These are phyloP conservation scores for Vanessa cardui DNA, from an alignment of 2,888 invertebrate genomes.

Conservation along the genomic window DNA sequence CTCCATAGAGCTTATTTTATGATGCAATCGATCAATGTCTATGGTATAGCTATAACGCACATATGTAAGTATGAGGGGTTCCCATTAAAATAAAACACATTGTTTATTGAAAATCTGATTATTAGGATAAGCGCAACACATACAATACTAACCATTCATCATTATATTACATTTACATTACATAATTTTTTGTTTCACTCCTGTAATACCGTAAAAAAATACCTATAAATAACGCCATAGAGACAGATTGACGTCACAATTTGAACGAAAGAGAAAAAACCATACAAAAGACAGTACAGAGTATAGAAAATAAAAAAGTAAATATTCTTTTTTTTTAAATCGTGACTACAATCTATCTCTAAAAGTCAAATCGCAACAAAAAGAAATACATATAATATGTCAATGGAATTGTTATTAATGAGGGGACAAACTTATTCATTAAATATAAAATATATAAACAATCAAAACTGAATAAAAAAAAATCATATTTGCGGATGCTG, in stretches of 20 bases:
- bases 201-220: conserved; percentile 20
- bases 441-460: background rate
- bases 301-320: background rate
- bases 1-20: too few species aligned
- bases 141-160: conserved; percentile 48
- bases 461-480: conserved; percentile 1
- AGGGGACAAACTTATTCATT: background rate
- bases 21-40: too few species aligned
- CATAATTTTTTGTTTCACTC: conserved; percentile 39
- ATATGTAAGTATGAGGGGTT: background rate
- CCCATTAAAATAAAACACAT: conserved; percentile 63
- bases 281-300: background rate
- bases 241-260: conserved; percentile 10
- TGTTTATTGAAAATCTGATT: conserved; percentile 76
- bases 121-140: conserved; percentile 78
- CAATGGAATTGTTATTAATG: background rate
- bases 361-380: background rate
- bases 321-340: background rate
- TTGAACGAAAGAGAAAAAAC: conserved; percentile 1
- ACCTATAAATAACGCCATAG: conserved; percentile 13
- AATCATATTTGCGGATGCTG: background rate
- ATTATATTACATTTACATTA: conserved; percentile 43
- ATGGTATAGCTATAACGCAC: background rate
- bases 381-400: background rate
- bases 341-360: background rate